phyloP scores from a whole-genome alignment of 1,140 invertebrate species.

The Bombus balteatus region DNA sequence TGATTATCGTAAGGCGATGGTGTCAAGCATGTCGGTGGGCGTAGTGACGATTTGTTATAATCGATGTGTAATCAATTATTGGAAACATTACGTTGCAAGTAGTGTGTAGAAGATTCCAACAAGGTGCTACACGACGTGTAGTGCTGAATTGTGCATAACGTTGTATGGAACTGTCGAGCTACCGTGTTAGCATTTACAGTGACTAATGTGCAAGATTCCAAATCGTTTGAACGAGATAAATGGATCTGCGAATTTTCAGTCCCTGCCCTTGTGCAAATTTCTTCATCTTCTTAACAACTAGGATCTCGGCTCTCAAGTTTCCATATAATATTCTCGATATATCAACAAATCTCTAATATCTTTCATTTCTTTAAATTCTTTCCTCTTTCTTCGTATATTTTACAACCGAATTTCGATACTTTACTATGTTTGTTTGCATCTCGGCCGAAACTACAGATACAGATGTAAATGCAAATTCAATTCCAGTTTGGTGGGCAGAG shows the following conservation, averaged over 20 bases:
- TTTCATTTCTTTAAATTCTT: background rate
- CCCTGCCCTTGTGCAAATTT: background rate
- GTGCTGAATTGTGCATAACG: slow-evolving; percentile 26
- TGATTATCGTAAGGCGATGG: background rate
- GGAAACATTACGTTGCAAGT: background rate
- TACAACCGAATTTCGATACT: background rate
- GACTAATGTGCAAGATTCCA: slow-evolving; percentile 15
- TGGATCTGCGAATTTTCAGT: background rate
- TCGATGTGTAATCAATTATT: background rate
- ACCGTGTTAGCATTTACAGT: slow-evolving; percentile 31
- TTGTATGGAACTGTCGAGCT: background rate
- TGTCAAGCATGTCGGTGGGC: slow-evolving; percentile 14
- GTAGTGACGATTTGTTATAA: background rate
- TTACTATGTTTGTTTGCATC: background rate
- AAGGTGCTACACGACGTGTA: background rate
- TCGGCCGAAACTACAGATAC: background rate
- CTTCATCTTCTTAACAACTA: background rate
- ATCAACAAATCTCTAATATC: background rate
- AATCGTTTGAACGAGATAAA: background rate
- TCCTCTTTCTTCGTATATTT: background rate
- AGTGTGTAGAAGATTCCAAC: slow-evolving; percentile 3
- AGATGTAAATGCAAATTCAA: slow-evolving; percentile 4
- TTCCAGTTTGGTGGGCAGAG: background rate
- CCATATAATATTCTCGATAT: background rate
- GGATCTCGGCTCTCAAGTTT: background rate